Evolutionary conservation across 2,113 vertebrate species (phyloP).

Genomic region (Amazona vittata): DNA sequence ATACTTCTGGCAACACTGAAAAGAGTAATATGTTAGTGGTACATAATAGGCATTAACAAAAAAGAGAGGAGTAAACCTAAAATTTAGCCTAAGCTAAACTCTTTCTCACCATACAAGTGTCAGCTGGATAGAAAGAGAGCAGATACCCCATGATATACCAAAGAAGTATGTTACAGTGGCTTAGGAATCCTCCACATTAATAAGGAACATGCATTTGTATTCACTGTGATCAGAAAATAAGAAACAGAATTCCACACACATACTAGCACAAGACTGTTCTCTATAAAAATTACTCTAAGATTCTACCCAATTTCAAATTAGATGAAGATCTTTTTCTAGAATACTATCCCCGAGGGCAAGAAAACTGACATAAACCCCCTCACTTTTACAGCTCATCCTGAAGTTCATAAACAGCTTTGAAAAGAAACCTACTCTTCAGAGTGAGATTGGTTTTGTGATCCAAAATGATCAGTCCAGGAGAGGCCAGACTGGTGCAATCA

Average conservation of each 20-base stretch:
- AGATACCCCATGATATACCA: not conserved
- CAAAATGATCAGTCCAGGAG: not conserved
- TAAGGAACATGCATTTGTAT: not conserved
- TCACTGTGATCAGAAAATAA: not conserved
- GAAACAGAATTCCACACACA: not conserved
- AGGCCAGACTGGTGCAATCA: not conserved
- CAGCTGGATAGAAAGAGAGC: not conserved
- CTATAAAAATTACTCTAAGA: not conserved
- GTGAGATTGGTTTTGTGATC: not conserved
- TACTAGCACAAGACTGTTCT: not conserved
- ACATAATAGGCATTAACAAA: not conserved
- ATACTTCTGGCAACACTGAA: not conserved
- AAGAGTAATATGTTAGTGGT: not conserved
- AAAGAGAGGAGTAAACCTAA: not conserved
- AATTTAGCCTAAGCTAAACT: not conserved
- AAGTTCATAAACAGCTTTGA: not conserved
- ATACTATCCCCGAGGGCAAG: not conserved
- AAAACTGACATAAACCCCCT: not conserved
- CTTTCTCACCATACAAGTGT: not conserved
- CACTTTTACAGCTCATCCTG: not conserved
- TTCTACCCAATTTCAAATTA: not conserved
- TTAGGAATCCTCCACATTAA: not conserved
- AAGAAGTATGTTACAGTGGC: not conserved
- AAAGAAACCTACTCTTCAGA: not conserved
- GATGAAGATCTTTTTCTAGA: not conserved